A percentile compares a stretch with the other conserved stretches of the same genome.
phyloP scores from a whole-genome alignment of 1,140 invertebrate genomes.

The Achatina immaculata region DNA sequence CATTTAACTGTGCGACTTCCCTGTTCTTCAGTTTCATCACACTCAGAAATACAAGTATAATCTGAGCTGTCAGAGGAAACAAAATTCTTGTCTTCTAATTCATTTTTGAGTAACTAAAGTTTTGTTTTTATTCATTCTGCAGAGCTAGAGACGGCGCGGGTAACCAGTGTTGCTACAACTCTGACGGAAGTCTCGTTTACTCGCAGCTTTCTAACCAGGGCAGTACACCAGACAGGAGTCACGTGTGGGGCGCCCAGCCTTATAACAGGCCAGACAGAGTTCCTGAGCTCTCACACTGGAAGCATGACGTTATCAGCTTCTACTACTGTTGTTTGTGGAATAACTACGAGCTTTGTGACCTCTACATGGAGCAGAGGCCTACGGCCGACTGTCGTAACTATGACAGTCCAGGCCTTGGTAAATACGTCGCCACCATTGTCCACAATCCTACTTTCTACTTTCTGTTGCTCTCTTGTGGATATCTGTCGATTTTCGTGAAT shows the following conservation, averaged over 20 bases:
- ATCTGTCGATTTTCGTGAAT: no score
- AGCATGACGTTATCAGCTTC: constrained; percentile 92
- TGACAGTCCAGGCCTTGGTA: constrained; percentile 89
- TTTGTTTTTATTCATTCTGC: no score
- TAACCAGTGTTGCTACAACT: constrained; percentile 97
- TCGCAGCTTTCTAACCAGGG: constrained; percentile 96
- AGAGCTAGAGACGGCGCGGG: constrained; percentile 77
- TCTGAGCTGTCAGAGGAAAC: no score
- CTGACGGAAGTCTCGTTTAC: constrained; percentile 89
- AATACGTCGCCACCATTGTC: no score
- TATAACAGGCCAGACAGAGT: constrained; percentile 91
- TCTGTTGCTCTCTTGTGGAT: no score
- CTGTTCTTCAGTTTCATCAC: no score
- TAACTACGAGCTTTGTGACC: constrained; percentile 92
- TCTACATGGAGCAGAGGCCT: constrained; percentile 91
- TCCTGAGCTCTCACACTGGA: constrained; percentile 93
- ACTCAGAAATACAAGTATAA: no score
- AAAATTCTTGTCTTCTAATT: no score
- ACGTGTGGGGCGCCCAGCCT: constrained; percentile 89
- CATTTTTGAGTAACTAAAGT: no score
- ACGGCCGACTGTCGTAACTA: constrained; percentile 96
- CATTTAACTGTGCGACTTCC: no score
- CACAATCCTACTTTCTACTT: no score
- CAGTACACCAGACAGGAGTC: constrained; percentile 87
- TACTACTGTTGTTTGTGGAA: constrained; percentile 97